Conservation (phyloP, 2,888 invertebrate genomes). For the Listrodromus nycthemerus region DNA sequence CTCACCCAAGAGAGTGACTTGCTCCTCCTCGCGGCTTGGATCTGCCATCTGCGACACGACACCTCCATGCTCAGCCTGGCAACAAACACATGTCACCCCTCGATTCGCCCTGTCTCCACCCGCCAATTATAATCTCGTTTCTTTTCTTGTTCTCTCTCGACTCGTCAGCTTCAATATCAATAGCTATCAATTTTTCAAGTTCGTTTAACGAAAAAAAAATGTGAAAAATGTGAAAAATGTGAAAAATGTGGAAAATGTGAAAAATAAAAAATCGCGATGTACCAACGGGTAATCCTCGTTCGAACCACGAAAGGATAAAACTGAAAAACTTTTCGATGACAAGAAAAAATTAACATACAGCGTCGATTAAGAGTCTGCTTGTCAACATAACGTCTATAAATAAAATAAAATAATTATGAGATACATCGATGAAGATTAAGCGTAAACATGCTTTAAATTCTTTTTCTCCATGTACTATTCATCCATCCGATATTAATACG, state of each 20-base stretch:
- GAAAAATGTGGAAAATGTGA: not conserved
- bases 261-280: not conserved
- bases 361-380: not conserved
- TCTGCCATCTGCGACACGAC: constrained; percentile 97
- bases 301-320: constrained; percentile 18
- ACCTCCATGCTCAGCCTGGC: constrained; percentile 90
- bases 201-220: not conserved
- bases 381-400: constrained; percentile 12
- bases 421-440: constrained; percentile 8
- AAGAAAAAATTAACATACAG: constrained; percentile 21
- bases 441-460: not conserved
- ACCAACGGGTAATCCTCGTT: not conserved
- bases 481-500: constrained; percentile 28
- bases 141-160: constrained; percentile 47
- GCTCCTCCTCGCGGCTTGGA: constrained; percentile 97
- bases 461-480: constrained; percentile 3
- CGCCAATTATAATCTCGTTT: constrained; percentile 50
- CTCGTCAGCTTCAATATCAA: constrained; percentile 55
- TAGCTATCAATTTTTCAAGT: constrained; percentile 13
- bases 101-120: constrained; percentile 81
- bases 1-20: constrained; percentile 97
- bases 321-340: constrained; percentile 39
- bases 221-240: not conserved
- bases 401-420: constrained; percentile 40
- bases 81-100: constrained; percentile 86